Evolutionary conservation across 2,888 invertebrate species (phyloP), one percentile per base, ranked within the genome.

Genomic region (Ornithoptera alexandrae): DNA sequence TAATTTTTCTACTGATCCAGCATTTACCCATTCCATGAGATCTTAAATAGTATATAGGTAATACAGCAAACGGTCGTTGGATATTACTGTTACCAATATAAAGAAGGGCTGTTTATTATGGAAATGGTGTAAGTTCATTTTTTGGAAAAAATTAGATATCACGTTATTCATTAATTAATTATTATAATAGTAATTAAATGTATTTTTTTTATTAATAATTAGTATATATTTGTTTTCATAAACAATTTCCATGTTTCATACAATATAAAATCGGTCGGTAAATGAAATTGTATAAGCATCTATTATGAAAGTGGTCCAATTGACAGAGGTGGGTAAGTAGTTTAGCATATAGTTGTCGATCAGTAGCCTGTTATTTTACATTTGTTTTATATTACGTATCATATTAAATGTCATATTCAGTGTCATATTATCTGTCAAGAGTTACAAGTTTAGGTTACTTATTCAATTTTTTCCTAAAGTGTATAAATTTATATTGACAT

Each of bases 201-300:
- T 22, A 22, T 1, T 22, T 22, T 22, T 22, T 22, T 22, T 22
- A 22, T 22, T 0, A 22, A 22, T 22, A 22, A 22, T 22, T 22
- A 22, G 22, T 22, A 22, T 22, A 1, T 22, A 22, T 65, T 68
- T 62, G 56, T 57, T 65, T 71, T 68, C 17, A 65, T 8, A 36
- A 62, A 69, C 61, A 61, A 65, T 18, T 53, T 50, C 30, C 64
- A 50, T 24, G 68, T 68, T 68, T 68, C 24, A 59, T 62, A 59
- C 63, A 68, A 68, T 59, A 63, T 68, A 62, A 68, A 68, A 68
- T 68, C 59, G 62, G 62, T 68, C 50, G 66, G 42, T 58, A 66
- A 66, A 66, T 66, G 60, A 66, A 66, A 66, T 30, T 59, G 62
- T 42, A 62, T 62, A 67, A 30, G 3, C 30, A 30, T 30, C 30